Percentiles rank a stretch among this genome's conserved stretches.
Conservation (phyloP, 2,113 vertebrate species). For the Mellivora capensis region DNA sequence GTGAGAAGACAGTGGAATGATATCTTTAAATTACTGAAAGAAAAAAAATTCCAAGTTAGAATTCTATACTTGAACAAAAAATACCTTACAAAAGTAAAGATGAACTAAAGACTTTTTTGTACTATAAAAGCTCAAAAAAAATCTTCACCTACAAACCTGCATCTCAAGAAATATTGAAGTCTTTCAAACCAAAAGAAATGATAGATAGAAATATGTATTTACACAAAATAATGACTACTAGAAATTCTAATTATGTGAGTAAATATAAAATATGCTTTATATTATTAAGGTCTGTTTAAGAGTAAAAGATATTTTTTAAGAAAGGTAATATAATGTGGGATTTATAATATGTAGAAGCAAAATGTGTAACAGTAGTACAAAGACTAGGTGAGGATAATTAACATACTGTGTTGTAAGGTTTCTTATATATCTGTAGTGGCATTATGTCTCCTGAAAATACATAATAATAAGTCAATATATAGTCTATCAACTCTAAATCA, state of each 20-base stretch:
- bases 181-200: not conserved
- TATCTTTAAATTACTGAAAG: not conserved
- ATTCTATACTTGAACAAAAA: not conserved
- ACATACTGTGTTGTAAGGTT: not conserved
- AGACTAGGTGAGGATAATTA: not conserved
- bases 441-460: not conserved
- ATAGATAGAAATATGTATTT: not conserved
- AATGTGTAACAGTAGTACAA: not conserved
- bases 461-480: not conserved
- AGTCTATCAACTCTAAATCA: not conserved
- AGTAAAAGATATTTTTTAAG: not conserved
- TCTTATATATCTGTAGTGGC: not conserved
- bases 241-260: not conserved
- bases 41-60: not conserved
- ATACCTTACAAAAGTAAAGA: not conserved
- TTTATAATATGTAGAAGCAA: not conserved
- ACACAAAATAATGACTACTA: not conserved
- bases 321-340: not conserved
- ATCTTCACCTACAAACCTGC: not conserved
- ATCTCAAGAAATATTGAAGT: not conserved
- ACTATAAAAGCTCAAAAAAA: not conserved
- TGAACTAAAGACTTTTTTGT: not conserved
- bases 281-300: not conserved
- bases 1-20: not conserved
- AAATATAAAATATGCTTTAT: not conserved